Evolutionary conservation across 2,888 invertebrate genomes (phyloP), one percentile per base, ranked within the genome.

Genomic region (Lasioglossum vierecki): DNA sequence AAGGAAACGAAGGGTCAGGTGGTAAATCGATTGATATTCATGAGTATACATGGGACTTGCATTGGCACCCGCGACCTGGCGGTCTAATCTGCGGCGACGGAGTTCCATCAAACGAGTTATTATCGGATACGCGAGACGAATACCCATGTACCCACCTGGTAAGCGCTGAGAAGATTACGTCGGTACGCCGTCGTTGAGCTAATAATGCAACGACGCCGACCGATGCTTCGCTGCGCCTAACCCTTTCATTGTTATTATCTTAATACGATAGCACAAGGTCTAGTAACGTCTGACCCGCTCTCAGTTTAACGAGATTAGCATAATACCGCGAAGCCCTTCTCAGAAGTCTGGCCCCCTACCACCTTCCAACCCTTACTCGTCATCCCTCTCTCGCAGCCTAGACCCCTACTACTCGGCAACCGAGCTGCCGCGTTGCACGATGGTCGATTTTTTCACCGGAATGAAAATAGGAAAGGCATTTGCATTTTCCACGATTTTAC

Each of bases 261-360:
- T 93, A 93, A 93, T 93, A 92, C 92, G 92, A 91, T 93, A 89
- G 92, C 86, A 88, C 88, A 89, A 91, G 92, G 93, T 93, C 92
- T 92, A 88, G 90, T 91, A 93, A 91, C 91, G 92, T 92, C 93
- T 92, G 93, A 93, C 93, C 94, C 90, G 91, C 89, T 93, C 93
- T 92, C 91, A 89, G 90, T 92, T 93, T 93, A 94, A 94, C 93
- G 89, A 93, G 94, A 94, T 94, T 93, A 94, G 91, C 91, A 93
- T 94, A 94, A 94, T 94, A 92, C 93, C 91, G 88, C 91, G 94
- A 94, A 94, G 93, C 93, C 94, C 92, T 92, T 91, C 93, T 92
- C 92, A 90, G 86, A 91, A 90, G 91, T 93, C 91, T 92, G 86
- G 84, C 71, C 85, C 79, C 76, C 82, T 79, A 44, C 75, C 70